phyloP scores from a whole-genome alignment of 2,888 invertebrate genomes.

The Eristalis intricaria region DNA sequence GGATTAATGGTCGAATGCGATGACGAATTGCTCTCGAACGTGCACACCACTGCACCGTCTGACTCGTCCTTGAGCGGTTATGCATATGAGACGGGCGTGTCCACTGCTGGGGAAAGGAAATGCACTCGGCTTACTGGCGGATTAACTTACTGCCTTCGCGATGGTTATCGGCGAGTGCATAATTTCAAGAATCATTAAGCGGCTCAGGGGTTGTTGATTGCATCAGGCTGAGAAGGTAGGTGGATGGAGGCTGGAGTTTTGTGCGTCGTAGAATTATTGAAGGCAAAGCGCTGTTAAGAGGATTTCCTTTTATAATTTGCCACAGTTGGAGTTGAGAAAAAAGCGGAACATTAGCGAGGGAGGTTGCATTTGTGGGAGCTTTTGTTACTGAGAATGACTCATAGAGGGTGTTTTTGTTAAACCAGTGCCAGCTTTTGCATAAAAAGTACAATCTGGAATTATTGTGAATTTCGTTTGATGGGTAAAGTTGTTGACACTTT shows the following conservation, averaged over 20 bases:
- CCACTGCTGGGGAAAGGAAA: conserved; percentile 12
- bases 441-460: too few species aligned
- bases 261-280: background rate
- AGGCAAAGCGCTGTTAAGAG: too few species aligned
- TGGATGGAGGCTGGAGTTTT: background rate
- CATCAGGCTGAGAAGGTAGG: background rate
- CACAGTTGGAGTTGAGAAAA: too few species aligned
- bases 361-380: too few species aligned
- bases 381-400: too few species aligned
- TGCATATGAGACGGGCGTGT: conserved; percentile 60
- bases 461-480: too few species aligned
- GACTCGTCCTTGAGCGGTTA: conserved; percentile 35
- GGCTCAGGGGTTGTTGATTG: background rate
- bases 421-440: too few species aligned
- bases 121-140: conserved; percentile 21
- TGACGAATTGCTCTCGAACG: conserved; percentile 54
- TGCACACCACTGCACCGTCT: background rate
- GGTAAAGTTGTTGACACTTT: too few species aligned
- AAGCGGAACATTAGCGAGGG: too few species aligned
- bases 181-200: background rate
- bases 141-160: conserved; percentile 24
- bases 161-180: conserved; percentile 12
- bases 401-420: too few species aligned
- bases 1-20: conserved; percentile 56
- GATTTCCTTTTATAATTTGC: too few species aligned